Evolutionary conservation across 2,113 vertebrate genomes (phyloP), one percentile per base, ranked within the genome.

Genomic region (Athene noctua): DNA sequence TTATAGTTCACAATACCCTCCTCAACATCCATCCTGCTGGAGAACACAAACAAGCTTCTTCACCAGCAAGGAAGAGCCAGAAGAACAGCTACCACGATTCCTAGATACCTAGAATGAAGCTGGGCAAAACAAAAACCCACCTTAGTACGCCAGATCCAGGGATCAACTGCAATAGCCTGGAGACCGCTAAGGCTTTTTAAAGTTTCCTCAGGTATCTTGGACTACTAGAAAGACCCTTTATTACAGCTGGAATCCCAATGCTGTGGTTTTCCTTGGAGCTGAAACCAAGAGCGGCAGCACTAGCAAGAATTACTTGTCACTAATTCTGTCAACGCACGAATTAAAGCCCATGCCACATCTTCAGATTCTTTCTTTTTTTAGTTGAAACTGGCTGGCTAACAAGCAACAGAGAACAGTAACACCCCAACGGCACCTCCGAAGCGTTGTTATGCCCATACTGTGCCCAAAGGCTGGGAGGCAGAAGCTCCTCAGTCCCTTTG

Each of bases 51-150:
- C 57, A 91, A 82, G 80, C 52, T 88, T 77, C 88, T 95, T 78
- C 54, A 72, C 25, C 91, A 92, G 92, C 90, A 86, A 96, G 95
- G 96, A 96, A 97, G 90, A 91, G 83, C 68, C 89, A 91, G 81
- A 54, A 72, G 63, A 88, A 96, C 89, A 92, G 88, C 61, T 82
- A 95, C 77, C 57, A 68, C 1, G 1, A 47, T 61, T 81, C 68
- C 62, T 46, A 80, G 54, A 95, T 78, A 75, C 67, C 75, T 83
- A 95, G 90, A 96, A 91, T 19, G 63, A 96, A 88, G 90, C 90
- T 80, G 83, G 88, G 51, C 83, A 68, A 81, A 84, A 63, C 61
- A 71, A 22, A 1, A 46, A 46, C 17, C 0, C 36, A 47, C 52
- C 55, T 90, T 70, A 86, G 79, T 27, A 46, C 6, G 19, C 62